Evolutionary conservation across 2,113 vertebrate species (phyloP), one percentile per base, ranked within the genome.

Genomic region (Thunnus maccoyii): DNA sequence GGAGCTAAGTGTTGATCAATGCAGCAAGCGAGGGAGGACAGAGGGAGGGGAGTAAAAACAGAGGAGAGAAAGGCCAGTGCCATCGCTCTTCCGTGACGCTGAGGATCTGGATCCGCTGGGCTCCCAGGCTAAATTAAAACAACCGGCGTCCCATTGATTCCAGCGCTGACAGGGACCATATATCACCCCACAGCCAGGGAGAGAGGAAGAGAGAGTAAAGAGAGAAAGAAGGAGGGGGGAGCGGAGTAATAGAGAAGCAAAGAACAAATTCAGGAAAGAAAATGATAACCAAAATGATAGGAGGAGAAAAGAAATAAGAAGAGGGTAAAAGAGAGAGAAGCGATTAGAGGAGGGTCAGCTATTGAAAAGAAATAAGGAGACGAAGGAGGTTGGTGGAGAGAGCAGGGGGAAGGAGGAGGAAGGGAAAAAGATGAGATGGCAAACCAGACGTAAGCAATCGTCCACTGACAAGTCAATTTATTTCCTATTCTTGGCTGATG

Each of bases 61-160:
- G 83, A 86, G 82, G 88, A 87, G 88, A 86, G 84, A 95, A 94
- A 95, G 93, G 94, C 93, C 95, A 94, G 78, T 74, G 86, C 88
- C 89, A 95, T 95, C 90, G 88, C 89, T 95, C 94, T 95, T 95
- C 91, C 88, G 83, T 89, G 91, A 94, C 90, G 88, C 91, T 73
- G 86, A 91, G 93, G 89, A 94, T 94, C 90, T 90, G 89, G 94
- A 93, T 95, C 94, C 88, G 85, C 92, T 91, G 92, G 88, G 92
- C 92, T 94, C 91, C 89, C 88, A 46, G 88, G 92, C 94, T 95
- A 95, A 95, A 95, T 95, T 95, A 95, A 95, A 95, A 95, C 94
- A 95, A 95, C 93, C 86, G 90, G 90, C 92, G 22, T 95, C 93
- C 92, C 93, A 95, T 95, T 95, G 94, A 95, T 95, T 94, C 93